Conservation (phyloP, 2,888 invertebrate species). For the Lydus trimaculatus region DNA sequence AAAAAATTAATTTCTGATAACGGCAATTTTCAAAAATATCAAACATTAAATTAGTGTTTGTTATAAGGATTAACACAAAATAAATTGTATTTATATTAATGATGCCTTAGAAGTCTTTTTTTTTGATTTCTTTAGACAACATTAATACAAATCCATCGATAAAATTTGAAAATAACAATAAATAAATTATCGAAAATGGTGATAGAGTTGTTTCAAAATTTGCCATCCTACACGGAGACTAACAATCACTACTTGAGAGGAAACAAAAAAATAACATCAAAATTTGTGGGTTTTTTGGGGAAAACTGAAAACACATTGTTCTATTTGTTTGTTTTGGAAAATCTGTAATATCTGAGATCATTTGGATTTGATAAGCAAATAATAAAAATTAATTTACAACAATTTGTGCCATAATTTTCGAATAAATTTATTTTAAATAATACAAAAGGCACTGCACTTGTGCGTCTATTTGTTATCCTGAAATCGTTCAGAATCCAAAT, state of each 20-base stretch:
- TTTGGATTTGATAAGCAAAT: neutral
- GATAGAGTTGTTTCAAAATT: neutral
- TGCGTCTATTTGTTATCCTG: conserved; percentile 24
- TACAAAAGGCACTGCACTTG: conserved; percentile 31
- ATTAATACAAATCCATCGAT: neutral
- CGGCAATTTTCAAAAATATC: neutral
- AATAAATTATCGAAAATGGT: neutral
- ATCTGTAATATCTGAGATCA: neutral
- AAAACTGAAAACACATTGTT: too few relatives aligned
- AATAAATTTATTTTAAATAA: neutral
- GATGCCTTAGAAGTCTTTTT: neutral
- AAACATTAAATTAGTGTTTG: neutral
- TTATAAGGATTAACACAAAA: neutral
- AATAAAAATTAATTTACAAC: neutral
- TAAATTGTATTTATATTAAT: neutral
- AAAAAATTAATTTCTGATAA: neutral
- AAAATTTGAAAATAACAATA: neutral
- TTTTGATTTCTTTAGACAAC: neutral
- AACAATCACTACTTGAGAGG: neutral
- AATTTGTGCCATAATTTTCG: neutral
- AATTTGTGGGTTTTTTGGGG: too few relatives aligned
- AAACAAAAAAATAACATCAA: neutral
- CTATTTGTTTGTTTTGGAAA: neutral
- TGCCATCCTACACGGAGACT: neutral
- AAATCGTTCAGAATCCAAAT: neutral